A percentile compares a stretch with the other conserved stretches of the same genome.
Evolutionary conservation across 2,797 vertebrate species (phyloP).

Genomic region (Siniperca undulata): DNA sequence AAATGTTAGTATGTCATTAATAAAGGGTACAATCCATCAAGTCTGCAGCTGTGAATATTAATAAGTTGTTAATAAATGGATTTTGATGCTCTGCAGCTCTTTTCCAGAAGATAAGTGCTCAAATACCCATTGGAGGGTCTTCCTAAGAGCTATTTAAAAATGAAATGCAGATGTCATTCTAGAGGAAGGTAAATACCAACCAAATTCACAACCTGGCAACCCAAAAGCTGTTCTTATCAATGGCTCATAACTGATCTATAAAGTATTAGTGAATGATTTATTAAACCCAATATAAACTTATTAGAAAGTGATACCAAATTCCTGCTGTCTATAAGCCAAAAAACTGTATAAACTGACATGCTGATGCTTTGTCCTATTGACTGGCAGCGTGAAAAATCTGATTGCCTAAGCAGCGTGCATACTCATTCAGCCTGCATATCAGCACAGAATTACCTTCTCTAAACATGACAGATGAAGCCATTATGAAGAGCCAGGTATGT

Average conservation of each 20-base stretch:
- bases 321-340: slow-evolving; percentile 26
- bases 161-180: background rate
- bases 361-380: slow-evolving; percentile 34
- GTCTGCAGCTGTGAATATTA: slow-evolving; percentile 8
- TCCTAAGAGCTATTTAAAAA: background rate
- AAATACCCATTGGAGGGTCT: slow-evolving; percentile 10
- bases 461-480: slow-evolving; percentile 52
- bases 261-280: slow-evolving; percentile 18
- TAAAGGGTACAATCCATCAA: background rate
- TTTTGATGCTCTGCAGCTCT: slow-evolving; percentile 14
- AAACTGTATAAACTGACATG: slow-evolving; percentile 15
- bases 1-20: slow-evolving; percentile 1
- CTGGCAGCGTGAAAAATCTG: slow-evolving; percentile 40
- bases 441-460: slow-evolving; percentile 37
- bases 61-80: background rate
- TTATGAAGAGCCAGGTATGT: slow-evolving; percentile 34
- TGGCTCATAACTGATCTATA: slow-evolving; percentile 16
- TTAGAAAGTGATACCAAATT: slow-evolving; percentile 15
- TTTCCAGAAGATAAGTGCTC: background rate
- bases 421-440: slow-evolving; percentile 38
- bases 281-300: slow-evolving; percentile 10
- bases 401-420: slow-evolving; percentile 27
- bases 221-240: slow-evolving; percentile 15
- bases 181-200: background rate
- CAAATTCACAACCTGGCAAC: slow-evolving; percentile 11